Conservation (phyloP, 2,888 invertebrate genomes). For the Blomia tropicalis region DNA sequence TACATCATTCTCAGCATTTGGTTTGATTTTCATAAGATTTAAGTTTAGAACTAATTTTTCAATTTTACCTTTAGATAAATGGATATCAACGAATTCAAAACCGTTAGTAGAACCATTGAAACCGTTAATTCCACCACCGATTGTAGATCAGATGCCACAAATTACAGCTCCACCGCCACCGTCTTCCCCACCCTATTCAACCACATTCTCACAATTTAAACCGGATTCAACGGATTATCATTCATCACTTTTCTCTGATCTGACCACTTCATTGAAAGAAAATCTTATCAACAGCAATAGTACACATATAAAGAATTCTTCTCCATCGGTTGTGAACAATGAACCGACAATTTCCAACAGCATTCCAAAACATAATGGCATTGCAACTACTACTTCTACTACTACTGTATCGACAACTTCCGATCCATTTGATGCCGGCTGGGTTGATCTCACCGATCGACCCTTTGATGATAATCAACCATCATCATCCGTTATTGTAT, state of each 20-base stretch:
- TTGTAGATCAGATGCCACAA: slow-evolving; percentile 9
- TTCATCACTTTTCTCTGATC: not conserved
- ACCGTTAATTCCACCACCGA: slow-evolving; percentile 21
- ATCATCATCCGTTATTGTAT: not conserved
- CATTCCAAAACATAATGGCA: not conserved
- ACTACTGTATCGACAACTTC: not conserved
- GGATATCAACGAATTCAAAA: slow-evolving; percentile 25
- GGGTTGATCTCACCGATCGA: slow-evolving; percentile 49
- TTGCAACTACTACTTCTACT: not conserved
- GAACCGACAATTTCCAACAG: not conserved
- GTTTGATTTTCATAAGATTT: not conserved
- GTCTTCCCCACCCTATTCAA: not conserved
- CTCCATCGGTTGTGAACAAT: not conserved
- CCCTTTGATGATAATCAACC: slow-evolving; percentile 27
- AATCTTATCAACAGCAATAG: not conserved
- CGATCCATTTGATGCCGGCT: slow-evolving; percentile 66
- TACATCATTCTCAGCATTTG: not conserved
- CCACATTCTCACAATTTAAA: slow-evolving; percentile 6
- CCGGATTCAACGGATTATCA: slow-evolving; percentile 11
- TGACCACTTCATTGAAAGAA: slow-evolving; percentile 16
- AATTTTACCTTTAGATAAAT: not conserved
- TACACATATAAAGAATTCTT: not conserved
- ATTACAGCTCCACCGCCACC: slow-evolving; percentile 15
- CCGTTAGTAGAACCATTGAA: slow-evolving; percentile 38
- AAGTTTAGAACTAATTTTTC: not conserved